Base-by-base conservation (phyloP, 2,113 vertebrate genomes). In the Pitta sordida region DNA sequence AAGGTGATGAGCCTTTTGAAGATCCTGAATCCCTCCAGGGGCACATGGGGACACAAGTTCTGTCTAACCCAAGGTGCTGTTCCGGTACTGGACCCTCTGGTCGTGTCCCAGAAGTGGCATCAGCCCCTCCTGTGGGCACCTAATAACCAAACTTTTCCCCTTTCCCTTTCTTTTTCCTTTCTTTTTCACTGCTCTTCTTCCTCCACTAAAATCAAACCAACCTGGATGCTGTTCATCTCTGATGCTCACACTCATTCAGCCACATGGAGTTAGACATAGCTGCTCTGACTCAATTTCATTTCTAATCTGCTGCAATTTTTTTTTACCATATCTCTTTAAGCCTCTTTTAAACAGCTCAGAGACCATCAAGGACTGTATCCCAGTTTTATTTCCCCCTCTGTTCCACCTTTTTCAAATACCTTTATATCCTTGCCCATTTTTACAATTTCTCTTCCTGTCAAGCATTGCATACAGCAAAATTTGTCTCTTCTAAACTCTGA, bases 271-370 rank as follows among this genome's bases (percentile, higher is more conserved):
- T 75, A 23, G 37, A 34, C 7, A 17, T 4, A 48, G 8, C 21
- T 52, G 43, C 24, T 13, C 4, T 68, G 67, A 36, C 30, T 60
- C 7, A 1, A 51, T 74, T 91, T 94, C 34, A n/a, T 69, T 93
- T 59, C 51, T 63, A 51, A 83, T 56, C 64, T 79, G 36, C 60
- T 91, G 60, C 64, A 58, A 80, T 93, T 94, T 91, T 96, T 96
- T 96, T 90, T 83, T 2, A 69, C 36, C 86, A 96, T 96, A 96
- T 95, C 94, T 81, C 92, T 95, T 96, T 94, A 97, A 97, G 30
- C 41, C 59, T n/a, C 69, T 94, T 93, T 96, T 96, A 97, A 96
- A 96, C 71, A 97, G 60, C 79, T 95, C 88, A 67, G 79, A 83
- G 84, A 94, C 62, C 69, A 70, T 83, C 79, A 91, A 92, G 93